Base-by-base conservation (phyloP, 2,797 vertebrate species). In the Brachymystax lenok region DNA sequence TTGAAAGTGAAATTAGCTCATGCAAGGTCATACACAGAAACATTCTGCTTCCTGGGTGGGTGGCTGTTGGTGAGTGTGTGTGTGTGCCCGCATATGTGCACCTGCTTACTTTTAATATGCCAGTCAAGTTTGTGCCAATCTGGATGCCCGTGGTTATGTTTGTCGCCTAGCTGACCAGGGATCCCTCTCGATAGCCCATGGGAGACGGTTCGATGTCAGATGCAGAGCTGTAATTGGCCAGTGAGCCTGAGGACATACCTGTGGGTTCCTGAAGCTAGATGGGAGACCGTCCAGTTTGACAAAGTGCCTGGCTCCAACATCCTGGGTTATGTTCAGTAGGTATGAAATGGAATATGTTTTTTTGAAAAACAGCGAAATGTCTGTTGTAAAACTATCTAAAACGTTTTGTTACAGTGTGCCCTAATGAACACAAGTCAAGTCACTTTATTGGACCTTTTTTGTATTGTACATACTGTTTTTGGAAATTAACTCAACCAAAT, bases 1-100 rank as follows among this genome's bases (percentile, higher is more conserved):
- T 17, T 74, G 84, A 81, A 68, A 69, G 63, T 80, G 59, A 82
- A 74, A 64, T 72, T 70, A 70, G 52, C 74, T 59, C 81, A 10
- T 80, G 80, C 79, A 27, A 63, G 10, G 8, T 64, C 10, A 64
- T 13, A 24, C 2, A 27, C 61, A 28, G 3, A n/a, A 54, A 54
- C 17, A 54, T 54, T 4, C 5, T 54, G 17, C 17, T 54, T 19
- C 17, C 17, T 54, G 17, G 4, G 17, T 54, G 17, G 10, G 61
- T 64, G 61, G 13, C 12, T 28, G 17, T 56, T 17, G 54, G 19
- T 59, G 13, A 12, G 24, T 28, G 24, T 66, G 63, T 66, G 2
- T 63, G 24, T 63, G n/a, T 27, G 61, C 12, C n/a, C 7, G 10
- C 35, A 10, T 40, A 40, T 40, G 35, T 40, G 35, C 35, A 40